Evolutionary conservation across 2,888 invertebrate genomes (phyloP).

Genomic region (Chironomus tentans): DNA sequence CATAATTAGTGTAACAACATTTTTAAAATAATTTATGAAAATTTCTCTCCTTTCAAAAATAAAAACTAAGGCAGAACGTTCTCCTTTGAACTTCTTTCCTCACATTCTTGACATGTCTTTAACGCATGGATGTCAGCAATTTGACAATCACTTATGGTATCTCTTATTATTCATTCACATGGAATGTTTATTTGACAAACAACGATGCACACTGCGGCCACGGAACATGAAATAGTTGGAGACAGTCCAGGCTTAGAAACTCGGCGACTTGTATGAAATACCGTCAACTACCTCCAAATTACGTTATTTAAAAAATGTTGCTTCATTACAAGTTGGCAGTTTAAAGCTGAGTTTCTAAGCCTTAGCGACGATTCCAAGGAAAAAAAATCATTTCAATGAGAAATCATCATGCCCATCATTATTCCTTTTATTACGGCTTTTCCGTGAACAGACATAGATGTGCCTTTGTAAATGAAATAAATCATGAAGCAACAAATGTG

Average conservation of each 20-base stretch:
- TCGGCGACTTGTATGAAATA: too few relatives aligned
- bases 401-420: neutral
- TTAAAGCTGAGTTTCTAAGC: too few relatives aligned
- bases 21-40: neutral
- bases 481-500: slow-evolving; percentile 12
- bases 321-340: too few relatives aligned
- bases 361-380: too few relatives aligned
- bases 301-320: too few relatives aligned
- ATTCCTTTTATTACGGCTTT: too few relatives aligned
- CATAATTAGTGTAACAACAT: slow-evolving; percentile 14
- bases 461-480: slow-evolving; percentile 12
- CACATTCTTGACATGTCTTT: neutral
- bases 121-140: neutral
- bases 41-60: neutral
- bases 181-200: neutral
- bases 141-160: neutral
- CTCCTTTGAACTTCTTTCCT: slow-evolving; percentile 6
- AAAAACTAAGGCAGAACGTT: too few relatives aligned
- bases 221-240: too few relatives aligned
- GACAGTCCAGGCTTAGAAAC: too few relatives aligned
- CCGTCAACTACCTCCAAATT: too few relatives aligned
- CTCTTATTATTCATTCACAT: neutral
- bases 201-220: neutral
- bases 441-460: neutral
- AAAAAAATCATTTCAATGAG: neutral